phyloP scores from a whole-genome alignment of 37 sponge, comb jelly and placozoan genomes.

The Theonella swinhoei region DNA sequence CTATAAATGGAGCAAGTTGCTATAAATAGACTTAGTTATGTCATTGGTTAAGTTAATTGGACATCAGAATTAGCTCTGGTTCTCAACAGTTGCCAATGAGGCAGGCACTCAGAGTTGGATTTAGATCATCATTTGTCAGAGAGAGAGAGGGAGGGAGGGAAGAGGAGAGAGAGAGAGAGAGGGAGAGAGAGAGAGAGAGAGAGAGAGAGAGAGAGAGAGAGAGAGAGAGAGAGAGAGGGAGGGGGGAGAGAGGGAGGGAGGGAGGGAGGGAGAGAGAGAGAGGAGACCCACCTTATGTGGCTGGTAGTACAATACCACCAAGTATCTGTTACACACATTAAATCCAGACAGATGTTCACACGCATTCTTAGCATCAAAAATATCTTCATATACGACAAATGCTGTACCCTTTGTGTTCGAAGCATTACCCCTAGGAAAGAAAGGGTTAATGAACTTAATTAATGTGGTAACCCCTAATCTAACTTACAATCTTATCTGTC shows the following conservation, averaged over 20 bases:
- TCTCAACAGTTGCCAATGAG: background rate
- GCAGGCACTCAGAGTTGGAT: conserved; percentile 43
- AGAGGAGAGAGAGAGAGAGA: conserved; percentile 12
- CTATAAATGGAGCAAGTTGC: background rate
- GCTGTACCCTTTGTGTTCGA: conserved; percentile 96
- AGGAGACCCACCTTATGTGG: conserved; percentile 82
- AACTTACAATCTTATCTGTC: conserved; percentile 99
- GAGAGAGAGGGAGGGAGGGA: too few relatives aligned
- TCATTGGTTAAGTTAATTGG: too few relatives aligned
- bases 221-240: conserved; percentile 25
- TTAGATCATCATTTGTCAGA: conserved; percentile 34
- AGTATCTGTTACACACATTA: conserved; percentile 99
- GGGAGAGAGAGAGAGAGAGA: conserved; percentile 26
- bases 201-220: conserved; percentile 29
- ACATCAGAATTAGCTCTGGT: conserved; percentile 42
- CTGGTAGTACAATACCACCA: conserved; percentile 99
- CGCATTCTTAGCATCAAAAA: conserved; percentile 99
- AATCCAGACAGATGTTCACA: conserved; percentile 99
- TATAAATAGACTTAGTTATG: too few relatives aligned
- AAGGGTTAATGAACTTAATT: too few relatives aligned
- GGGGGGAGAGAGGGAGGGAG: background rate
- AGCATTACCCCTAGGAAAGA: conserved; percentile 84
- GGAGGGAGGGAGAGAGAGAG: background rate
- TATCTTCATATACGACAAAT: conserved; percentile 98
- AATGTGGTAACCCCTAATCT: background rate